Percentiles rank a stretch among this genome's conserved stretches.
These are phyloP conservation scores for Acromyrmex heyeri DNA, from an alignment of 1,140 invertebrate species.

Conservation along the genomic window DNA sequence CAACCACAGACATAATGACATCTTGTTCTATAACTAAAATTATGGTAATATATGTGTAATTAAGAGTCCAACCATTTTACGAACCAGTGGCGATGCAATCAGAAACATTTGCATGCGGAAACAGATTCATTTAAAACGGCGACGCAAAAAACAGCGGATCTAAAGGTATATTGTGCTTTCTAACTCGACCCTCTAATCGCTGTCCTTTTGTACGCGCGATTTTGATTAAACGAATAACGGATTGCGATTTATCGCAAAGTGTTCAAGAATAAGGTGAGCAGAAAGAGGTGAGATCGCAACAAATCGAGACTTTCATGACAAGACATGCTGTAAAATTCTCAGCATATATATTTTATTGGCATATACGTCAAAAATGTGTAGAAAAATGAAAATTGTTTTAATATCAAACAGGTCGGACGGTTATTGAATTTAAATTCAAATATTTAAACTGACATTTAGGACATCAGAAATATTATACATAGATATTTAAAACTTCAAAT, in stretches of 20 bases:
- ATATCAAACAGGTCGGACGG: not conserved
- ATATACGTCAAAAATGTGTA: not conserved
- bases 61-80: not conserved
- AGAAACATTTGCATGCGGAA: constrained; percentile 7
- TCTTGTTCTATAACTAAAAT: constrained; percentile 2
- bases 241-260: constrained; percentile 48
- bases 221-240: constrained; percentile 58
- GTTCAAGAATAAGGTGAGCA: not conserved
- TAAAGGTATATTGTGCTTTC: constrained; percentile 51
- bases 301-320: not conserved
- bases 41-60: constrained; percentile 6
- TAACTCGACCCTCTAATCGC: constrained; percentile 57
- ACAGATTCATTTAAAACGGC: constrained; percentile 24
- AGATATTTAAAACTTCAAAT: not conserved
- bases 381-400: constrained; percentile 15
- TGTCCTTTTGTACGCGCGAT: constrained; percentile 42
- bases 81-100: constrained; percentile 30
- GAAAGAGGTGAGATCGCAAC: not conserved
- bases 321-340: not conserved
- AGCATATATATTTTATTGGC: constrained; percentile 5
- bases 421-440: constrained; percentile 4
- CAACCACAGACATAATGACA: not conserved
- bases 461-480: not conserved
- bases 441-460: not conserved
- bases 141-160: constrained; percentile 25